A percentile compares a stretch with the other conserved stretches of the same genome.
Conservation (phyloP, 2,888 invertebrate genomes). For the Caenorhabditis macrosperma region DNA sequence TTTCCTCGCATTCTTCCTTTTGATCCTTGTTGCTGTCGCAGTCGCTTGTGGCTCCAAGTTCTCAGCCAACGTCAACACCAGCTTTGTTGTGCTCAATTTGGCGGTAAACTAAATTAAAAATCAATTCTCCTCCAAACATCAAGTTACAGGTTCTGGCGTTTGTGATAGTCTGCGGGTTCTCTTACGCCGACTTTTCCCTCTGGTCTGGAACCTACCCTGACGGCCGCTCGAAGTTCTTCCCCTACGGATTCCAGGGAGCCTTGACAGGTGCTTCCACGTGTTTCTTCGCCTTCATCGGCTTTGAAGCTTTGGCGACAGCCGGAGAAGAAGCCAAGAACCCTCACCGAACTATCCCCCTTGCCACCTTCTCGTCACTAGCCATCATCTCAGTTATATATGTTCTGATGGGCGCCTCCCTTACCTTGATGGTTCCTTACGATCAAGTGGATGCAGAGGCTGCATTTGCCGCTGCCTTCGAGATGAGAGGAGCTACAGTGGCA, state of each 20-base stretch:
- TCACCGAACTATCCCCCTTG: slow-evolving; percentile 56
- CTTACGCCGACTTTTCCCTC: slow-evolving; percentile 88
- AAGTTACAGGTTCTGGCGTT: slow-evolving; percentile 79
- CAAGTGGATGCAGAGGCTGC: slow-evolving; percentile 57
- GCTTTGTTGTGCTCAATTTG: slow-evolving; percentile 78
- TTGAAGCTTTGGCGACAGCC: slow-evolving; percentile 64
- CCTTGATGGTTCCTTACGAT: slow-evolving; percentile 64
- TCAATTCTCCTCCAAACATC: neutral
- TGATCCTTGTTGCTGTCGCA: slow-evolving; percentile 54
- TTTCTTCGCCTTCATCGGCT: slow-evolving; percentile 65
- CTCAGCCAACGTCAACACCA: slow-evolving; percentile 80
- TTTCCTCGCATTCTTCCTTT: slow-evolving; percentile 58
- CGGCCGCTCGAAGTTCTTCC: slow-evolving; percentile 60
- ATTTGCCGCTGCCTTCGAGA: slow-evolving; percentile 61
- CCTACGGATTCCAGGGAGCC: slow-evolving; percentile 58
- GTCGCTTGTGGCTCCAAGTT: slow-evolving; percentile 81
- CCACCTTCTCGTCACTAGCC: slow-evolving; percentile 35
- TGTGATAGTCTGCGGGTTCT: slow-evolving; percentile 85
- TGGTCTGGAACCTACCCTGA: slow-evolving; percentile 83
- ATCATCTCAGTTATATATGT: slow-evolving; percentile 56
- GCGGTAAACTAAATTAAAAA: slow-evolving; percentile 36
- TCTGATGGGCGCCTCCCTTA: slow-evolving; percentile 56
- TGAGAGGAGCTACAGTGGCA: slow-evolving; percentile 47
- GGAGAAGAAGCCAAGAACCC: slow-evolving; percentile 65
- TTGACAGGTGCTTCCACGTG: slow-evolving; percentile 62